Evolutionary conservation across 1,140 invertebrate species (phyloP).

Genomic region (Spodoptera frugiperda): DNA sequence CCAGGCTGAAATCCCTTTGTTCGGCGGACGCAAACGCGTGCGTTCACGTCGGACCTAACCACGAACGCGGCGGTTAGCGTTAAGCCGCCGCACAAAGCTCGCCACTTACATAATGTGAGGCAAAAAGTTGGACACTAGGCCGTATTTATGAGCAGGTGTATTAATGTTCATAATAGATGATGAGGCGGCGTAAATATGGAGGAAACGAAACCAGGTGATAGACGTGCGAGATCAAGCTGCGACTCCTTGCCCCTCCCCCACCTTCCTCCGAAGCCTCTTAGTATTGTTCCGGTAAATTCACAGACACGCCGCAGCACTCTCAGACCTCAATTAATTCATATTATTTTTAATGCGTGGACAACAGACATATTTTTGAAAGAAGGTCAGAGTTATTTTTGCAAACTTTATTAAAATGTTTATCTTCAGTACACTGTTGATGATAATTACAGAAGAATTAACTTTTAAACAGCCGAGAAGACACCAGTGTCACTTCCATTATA

Average conservation of each 20-base stretch:
- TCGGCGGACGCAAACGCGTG: conserved; percentile 29
- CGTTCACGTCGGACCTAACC: conserved; percentile 41
- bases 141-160: conserved; percentile 29
- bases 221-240: not conserved
- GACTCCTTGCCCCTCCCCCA: not conserved
- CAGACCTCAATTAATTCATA: too few species aligned
- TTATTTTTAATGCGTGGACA: too few species aligned
- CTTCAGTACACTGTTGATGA: too few species aligned
- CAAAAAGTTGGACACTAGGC: conserved; percentile 33
- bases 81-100: conserved; percentile 40
- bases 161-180: conserved; percentile 31
- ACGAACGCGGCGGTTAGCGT: conserved; percentile 35
- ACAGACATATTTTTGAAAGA: too few species aligned
- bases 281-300: too few species aligned
- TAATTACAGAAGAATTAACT: too few species aligned
- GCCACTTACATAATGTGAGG: conserved; percentile 35
- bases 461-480: too few species aligned
- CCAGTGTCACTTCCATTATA: too few species aligned
- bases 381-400: too few species aligned
- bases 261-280: too few species aligned
- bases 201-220: not conserved
- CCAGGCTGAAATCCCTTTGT: conserved; percentile 37
- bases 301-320: too few species aligned
- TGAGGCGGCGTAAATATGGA: conserved; percentile 18
- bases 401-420: too few species aligned